Evolutionary conservation across 2,113 vertebrate species (phyloP), one percentile per base, ranked within the genome.

Genomic region (Platichthys flesus): DNA sequence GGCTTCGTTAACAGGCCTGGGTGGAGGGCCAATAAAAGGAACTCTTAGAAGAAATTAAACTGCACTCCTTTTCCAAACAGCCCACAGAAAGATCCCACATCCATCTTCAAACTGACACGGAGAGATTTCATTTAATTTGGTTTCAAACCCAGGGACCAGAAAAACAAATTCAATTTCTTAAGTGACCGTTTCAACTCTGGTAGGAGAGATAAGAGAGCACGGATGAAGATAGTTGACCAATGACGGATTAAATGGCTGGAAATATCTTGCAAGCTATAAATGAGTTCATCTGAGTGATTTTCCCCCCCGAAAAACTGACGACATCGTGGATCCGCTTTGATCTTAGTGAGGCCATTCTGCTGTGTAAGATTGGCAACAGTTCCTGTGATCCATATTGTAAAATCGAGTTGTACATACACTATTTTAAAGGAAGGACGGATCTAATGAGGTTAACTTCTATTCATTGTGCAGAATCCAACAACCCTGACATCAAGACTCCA

Each of bases 351-450:
- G 57, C 71, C 26, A 31, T 45, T 83, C 24, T 57, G 66, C 58
- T 63, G 42, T n/a, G 28, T 63, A 9, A 57, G 24, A 74, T 47
- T 23, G 42, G 35, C 58, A 58, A 70, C 57, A 20, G 51, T 59
- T 56, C 31, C 42, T 71, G 23, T 74, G 51, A 82, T 75, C 59
- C 35, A 67, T 81, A 57, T 71, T 15, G 21, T 31, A 70, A 72
- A 74, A 59, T 57, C 18, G 26, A 58, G 13, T 18, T 74, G 23
- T 42, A 64, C 76, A 63, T 63, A 59, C 67, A 57, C 1, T 59
- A 57, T 63, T 78, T 72, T 9, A 65, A 59, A 59, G 16, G 24
- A 60, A 65, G 23, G 20, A 42, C 6, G 7, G 7, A 37, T 72
- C 28, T 51, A 24, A 52, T 51, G 23, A 63, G n/a, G 21, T 5